A percentile compares a stretch with the other conserved stretches of the same genome.
Conservation (phyloP, 2,113 vertebrate species). For the Tenrec ecaudatus region DNA sequence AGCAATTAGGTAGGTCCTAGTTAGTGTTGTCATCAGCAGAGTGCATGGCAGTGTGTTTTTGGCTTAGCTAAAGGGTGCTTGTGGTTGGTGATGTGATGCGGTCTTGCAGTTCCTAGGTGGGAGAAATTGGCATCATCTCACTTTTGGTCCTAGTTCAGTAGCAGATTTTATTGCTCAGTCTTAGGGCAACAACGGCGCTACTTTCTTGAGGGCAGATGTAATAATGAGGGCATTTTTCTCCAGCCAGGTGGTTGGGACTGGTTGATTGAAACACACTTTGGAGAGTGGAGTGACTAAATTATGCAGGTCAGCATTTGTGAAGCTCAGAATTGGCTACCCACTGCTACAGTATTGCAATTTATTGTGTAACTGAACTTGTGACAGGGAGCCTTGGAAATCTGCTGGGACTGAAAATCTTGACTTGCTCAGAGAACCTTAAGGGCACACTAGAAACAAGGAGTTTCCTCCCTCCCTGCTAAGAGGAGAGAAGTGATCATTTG, state of each 20-base stretch:
- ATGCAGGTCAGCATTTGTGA: slow-evolving; percentile 57
- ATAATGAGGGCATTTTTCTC: slow-evolving; percentile 66
- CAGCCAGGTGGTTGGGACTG: slow-evolving; percentile 9
- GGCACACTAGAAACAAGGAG: neutral
- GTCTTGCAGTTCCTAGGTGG: neutral
- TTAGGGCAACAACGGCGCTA: slow-evolving; percentile 58
- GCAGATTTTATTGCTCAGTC: slow-evolving; percentile 59
- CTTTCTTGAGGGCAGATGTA: slow-evolving; percentile 21
- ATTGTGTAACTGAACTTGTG: slow-evolving; percentile 47
- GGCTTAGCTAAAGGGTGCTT: neutral
- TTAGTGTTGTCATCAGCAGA: neutral
- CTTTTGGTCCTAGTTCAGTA: slow-evolving; percentile 38
- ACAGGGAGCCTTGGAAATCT: neutral
- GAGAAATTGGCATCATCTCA: neutral
- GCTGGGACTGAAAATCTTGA: slow-evolving; percentile 52
- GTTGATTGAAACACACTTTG: slow-evolving; percentile 60
- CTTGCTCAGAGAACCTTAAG: slow-evolving; percentile 52
- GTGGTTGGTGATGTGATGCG: neutral
- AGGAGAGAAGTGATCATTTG: neutral
- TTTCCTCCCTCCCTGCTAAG: fast-evolving
- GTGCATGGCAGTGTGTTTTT: neutral
- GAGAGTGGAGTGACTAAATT: slow-evolving; percentile 57
- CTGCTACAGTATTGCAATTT: slow-evolving; percentile 30
- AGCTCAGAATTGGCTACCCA: slow-evolving; percentile 58
- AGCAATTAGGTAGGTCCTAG: neutral